Conservation (phyloP, 2,888 invertebrate species). For the Pristionchus japonicus region DNA sequence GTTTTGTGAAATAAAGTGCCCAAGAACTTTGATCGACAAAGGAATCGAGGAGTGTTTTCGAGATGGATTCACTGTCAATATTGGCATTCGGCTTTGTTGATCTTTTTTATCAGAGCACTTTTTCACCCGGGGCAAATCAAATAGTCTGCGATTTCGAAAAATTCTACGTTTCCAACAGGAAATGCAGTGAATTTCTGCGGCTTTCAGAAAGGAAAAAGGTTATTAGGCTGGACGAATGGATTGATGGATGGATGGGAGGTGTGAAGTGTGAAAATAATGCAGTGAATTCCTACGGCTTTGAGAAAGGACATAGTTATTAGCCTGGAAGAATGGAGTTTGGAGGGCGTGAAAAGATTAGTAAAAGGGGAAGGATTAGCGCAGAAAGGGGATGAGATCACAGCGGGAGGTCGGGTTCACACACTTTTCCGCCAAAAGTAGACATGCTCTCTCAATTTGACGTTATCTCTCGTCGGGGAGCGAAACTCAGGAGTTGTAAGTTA, state of each 20-base stretch:
- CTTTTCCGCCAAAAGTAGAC: background rate
- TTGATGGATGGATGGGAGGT: no score
- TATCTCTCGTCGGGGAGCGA: background rate
- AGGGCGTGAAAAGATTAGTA: background rate
- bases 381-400: conserved; percentile 4
- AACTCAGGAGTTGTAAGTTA: no score
- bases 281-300: background rate
- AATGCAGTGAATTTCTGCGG: no score
- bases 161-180: no score
- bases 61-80: background rate
- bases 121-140: background rate
- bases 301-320: background rate
- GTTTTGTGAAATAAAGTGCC: background rate
- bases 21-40: background rate
- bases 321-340: background rate
- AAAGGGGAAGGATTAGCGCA: background rate
- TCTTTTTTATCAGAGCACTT: background rate
- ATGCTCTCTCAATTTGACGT: background rate
- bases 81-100: background rate
- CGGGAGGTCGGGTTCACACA: background rate
- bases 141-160: no score
- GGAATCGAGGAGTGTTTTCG: background rate
- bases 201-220: no score
- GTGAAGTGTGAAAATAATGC: no score
- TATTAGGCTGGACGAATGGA: no score